These are phyloP conservation scores for Eciton burchellii DNA, from an alignment of 1,140 invertebrate genomes.

Conservation along the genomic window DNA sequence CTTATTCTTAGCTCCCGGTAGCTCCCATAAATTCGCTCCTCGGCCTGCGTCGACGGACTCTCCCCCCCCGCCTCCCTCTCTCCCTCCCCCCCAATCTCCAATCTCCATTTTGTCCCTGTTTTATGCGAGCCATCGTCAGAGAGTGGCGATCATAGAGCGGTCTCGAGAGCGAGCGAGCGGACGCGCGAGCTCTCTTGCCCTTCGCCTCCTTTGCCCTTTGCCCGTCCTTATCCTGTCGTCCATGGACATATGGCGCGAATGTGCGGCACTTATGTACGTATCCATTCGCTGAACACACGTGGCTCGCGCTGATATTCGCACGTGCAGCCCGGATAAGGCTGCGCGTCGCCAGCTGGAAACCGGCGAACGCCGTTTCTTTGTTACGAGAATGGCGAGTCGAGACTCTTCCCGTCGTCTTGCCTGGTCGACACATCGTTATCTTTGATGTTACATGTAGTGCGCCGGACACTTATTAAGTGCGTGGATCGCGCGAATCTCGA, in stretches of 20 bases:
- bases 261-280: constrained; percentile 47
- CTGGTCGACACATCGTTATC: constrained; percentile 56
- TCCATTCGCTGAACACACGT: constrained; percentile 29
- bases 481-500: constrained; percentile 10
- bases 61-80: constrained; percentile 59
- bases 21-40: constrained; percentile 75
- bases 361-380: constrained; percentile 52
- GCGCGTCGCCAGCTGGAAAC: constrained; percentile 33
- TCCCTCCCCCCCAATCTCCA: too few species aligned
- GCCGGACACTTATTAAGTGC: constrained; percentile 60
- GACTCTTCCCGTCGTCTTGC: constrained; percentile 22
- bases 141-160: constrained; percentile 12
- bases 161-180: constrained; percentile 4
- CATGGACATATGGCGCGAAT: constrained; percentile 40
- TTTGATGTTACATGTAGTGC: constrained; percentile 20
- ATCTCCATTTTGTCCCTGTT: too few species aligned
- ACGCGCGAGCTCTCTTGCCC: neutral
- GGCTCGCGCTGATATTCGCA: constrained; percentile 33
- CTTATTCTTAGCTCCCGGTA: constrained; percentile 74
- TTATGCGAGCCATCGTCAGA: constrained; percentile 73
- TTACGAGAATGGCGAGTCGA: constrained; percentile 59
- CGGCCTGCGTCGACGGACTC: constrained; percentile 76
- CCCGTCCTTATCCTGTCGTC: constrained; percentile 21
- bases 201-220: constrained; percentile 7
- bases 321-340: neutral